Evolutionary conservation across 2,888 invertebrate genomes (phyloP), one percentile per base, ranked within the genome.

Genomic region (Acrocera orbiculus): DNA sequence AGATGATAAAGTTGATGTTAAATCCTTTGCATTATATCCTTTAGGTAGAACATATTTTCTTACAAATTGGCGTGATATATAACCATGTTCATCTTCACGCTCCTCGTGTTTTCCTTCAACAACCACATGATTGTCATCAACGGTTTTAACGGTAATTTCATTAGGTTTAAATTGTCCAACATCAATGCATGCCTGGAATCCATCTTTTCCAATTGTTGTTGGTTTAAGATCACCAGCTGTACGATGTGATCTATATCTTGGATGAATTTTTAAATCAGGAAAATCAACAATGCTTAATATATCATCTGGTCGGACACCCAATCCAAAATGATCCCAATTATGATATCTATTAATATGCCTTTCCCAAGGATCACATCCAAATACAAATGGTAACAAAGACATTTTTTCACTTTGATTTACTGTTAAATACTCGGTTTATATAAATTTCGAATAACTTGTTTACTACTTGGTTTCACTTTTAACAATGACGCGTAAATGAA

Each of bases 61-160:
- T 4, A 67, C 67, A 54, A 87, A 86, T 54, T 85, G 82, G 23
- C 86, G 67, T 5, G 82, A 78, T 38, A 87, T 73, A 52, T 60
- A 76, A 1, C 82, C 81, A 44, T 76, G 74, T 25, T 73, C 70
- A 43, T 80, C 78, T 25, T 70, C 65, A 40, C 70, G 70, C 44
- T 77, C 76, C 47, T 75, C 74, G 48, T 78, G 76, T 48, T 72
- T 74, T 6, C 71, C 81, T 50, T 79, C 76, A 10, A n/a, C n/a
- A n/a, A 75, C 66, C 2, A 75, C 53, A 20, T 78, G 65, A 36
- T 62, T 64, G 46, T 69, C 67, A 44, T 74, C 65, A 47, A 66
- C 63, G 35, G 77, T 67, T 60, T 78, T 82, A 35, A 83, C 67
- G 34, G 70, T 65, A 16, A 79, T 65, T 52, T 79, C 78, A 22